These are phyloP conservation scores for Ophthalmolycus amberensis DNA, from an alignment of 2,113 vertebrate species.

Conservation along the genomic window DNA sequence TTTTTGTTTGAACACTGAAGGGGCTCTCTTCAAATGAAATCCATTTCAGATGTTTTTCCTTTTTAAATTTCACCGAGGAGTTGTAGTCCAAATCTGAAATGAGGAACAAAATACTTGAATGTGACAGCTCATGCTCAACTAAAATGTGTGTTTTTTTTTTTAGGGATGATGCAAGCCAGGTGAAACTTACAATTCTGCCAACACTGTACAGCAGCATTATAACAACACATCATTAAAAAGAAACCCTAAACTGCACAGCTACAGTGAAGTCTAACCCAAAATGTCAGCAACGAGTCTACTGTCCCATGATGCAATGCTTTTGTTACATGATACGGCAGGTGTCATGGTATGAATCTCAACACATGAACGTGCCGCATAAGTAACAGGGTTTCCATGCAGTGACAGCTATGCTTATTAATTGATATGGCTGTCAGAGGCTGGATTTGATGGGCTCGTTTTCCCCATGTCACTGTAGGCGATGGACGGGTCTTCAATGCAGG, in stretches of 20 bases:
- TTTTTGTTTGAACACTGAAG: not conserved
- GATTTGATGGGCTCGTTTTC: constrained; percentile 9
- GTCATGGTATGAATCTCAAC: constrained; percentile 71
- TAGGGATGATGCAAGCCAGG: constrained; percentile 46
- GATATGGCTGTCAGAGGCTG: not conserved
- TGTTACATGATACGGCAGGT: constrained; percentile 77
- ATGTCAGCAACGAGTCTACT: constrained; percentile 7
- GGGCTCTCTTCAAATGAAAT: constrained; percentile 1
- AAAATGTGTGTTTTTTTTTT: constrained; percentile 7
- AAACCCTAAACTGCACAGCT: constrained; percentile 13
- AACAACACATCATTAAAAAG: constrained; percentile 36
- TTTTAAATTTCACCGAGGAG: not conserved
- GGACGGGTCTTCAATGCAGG: constrained; percentile 70
- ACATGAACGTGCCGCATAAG: constrained; percentile 77
- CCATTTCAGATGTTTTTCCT: constrained; percentile 16
- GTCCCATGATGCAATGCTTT: constrained; percentile 66
- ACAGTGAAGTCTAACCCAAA: constrained; percentile 18
- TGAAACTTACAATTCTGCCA: constrained; percentile 54
- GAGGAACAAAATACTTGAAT: not conserved
- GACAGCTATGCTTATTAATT: not conserved
- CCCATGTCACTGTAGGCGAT: not conserved
- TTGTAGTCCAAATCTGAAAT: not conserved
- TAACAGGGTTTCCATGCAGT: constrained; percentile 53
- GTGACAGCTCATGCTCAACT: not conserved
- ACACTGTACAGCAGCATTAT: constrained; percentile 15